Base-by-base conservation (phyloP, 2,888 invertebrate species). In the Taenaris catops region DNA sequence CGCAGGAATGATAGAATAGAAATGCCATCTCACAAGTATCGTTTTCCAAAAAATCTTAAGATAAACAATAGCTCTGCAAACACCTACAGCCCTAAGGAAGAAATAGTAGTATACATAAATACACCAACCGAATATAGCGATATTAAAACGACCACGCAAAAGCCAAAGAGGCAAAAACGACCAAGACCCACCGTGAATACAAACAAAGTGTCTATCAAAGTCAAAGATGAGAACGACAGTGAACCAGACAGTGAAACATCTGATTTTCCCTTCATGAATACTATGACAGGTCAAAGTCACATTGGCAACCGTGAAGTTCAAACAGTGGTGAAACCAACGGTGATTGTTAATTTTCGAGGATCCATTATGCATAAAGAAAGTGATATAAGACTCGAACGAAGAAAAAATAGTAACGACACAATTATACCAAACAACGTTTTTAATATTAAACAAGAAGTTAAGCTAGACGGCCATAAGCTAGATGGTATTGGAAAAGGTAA, bases 371-470 rank as follows among this genome's bases (percentile, higher is more conserved):
- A 84, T 28, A 62, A 58, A 37, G 86, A 86, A 8, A 75, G 78
- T 23, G 81, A 80, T 17, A 74, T 83, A 7, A 65, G 51, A 47
- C 51, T 86, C 1, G 71, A 76, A 40, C 65, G 71, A 34, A 60
- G 63, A 39, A 60, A 58, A 7, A 60, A 55, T 7, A 26, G 38
- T 7, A 71, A 67, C 9, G 53, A 56, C 11, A 63, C 63, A 4
- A 55, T 59, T 3, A 41, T 61, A 7, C 63, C 71, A 0, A 70
- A 70, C 9, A 84, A 78, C 25, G 55, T 86, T 27, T 87, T 87
- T 34, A 79, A 86, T 38, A 87, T 87, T 1, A 81, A 76, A 21
- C 86, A 87, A 59, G 83, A 84, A 55, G 67, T 87, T 0, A 81
- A 78, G 34, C 47, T 87, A 2, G 14, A 19, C 7, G 19, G 59